phyloP scores from a whole-genome alignment of 2,113 vertebrate species.

The Bolborhynchus lineola region DNA sequence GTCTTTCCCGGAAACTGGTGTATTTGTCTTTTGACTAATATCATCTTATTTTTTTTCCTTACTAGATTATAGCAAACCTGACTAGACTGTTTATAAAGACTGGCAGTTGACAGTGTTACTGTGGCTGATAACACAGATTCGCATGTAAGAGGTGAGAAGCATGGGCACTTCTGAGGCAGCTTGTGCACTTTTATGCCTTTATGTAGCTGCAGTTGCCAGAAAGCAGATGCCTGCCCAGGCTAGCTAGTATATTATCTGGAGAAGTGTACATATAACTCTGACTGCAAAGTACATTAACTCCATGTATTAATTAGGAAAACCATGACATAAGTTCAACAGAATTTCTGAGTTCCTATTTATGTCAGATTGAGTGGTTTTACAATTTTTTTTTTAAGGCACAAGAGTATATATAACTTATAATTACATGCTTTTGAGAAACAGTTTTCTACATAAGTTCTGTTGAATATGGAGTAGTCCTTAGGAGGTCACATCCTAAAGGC shows the following conservation, averaged over 20 bases:
- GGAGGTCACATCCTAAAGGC: background rate
- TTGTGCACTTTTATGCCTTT: background rate
- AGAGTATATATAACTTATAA: background rate
- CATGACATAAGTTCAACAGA: background rate
- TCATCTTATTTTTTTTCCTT: background rate
- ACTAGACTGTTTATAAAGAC: background rate
- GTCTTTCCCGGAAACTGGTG: background rate
- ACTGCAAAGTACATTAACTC: background rate
- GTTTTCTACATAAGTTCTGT: background rate
- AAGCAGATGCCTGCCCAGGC: background rate
- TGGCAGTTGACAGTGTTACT: background rate
- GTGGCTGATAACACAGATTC: background rate
- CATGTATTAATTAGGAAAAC: background rate
- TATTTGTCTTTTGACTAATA: background rate
- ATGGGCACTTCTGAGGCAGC: rapidly evolving
- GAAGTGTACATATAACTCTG: background rate
- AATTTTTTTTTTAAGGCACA: background rate
- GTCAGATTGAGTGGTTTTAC: background rate
- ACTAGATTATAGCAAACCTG: background rate
- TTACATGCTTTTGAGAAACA: background rate
- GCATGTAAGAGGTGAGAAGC: background rate
- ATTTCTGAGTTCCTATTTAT: background rate
- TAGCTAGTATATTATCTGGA: background rate
- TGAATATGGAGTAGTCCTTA: background rate
- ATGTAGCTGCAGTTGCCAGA: rapidly evolving